phyloP scores from a whole-genome alignment of 2,888 invertebrate genomes.

The Campoplex capitator region DNA sequence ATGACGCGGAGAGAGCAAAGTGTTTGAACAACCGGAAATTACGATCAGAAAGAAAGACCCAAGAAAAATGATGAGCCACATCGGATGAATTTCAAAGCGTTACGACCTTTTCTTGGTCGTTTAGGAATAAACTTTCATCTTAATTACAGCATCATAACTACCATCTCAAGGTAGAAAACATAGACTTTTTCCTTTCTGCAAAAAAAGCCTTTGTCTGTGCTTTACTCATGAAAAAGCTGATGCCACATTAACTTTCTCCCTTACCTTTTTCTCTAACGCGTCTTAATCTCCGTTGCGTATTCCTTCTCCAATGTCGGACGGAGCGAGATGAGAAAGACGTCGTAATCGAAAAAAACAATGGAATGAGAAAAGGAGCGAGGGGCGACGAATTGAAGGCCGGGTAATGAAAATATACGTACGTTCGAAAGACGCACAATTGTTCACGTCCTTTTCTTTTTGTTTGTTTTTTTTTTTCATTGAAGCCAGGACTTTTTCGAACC shows the following conservation, averaged over 20 bases:
- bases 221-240: conserved; percentile 22
- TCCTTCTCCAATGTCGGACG: conserved; percentile 10
- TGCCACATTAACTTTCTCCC: conserved; percentile 35
- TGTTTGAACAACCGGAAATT: conserved; percentile 9
- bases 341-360: conserved; percentile 10
- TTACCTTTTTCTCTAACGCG: background rate
- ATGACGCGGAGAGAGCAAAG: background rate
- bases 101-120: conserved; percentile 37
- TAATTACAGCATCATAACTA: conserved; percentile 18
- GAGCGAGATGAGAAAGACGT: conserved; percentile 17
- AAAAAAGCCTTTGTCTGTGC: conserved; percentile 30
- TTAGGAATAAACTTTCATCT: conserved; percentile 44
- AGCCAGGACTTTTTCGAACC: background rate
- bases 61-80: conserved; percentile 16
- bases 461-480: background rate
- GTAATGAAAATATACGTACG: conserved; percentile 32
- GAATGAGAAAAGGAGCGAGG: conserved; percentile 1
- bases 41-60: conserved; percentile 2
- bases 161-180: background rate
- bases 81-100: conserved; percentile 1
- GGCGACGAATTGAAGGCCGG: conserved; percentile 3
- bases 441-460: background rate
- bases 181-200: conserved; percentile 30
- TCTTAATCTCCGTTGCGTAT: background rate
- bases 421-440: conserved; percentile 39